phyloP scores from a whole-genome alignment of 2,888 invertebrate species.

The Eupithecia inturbata region DNA sequence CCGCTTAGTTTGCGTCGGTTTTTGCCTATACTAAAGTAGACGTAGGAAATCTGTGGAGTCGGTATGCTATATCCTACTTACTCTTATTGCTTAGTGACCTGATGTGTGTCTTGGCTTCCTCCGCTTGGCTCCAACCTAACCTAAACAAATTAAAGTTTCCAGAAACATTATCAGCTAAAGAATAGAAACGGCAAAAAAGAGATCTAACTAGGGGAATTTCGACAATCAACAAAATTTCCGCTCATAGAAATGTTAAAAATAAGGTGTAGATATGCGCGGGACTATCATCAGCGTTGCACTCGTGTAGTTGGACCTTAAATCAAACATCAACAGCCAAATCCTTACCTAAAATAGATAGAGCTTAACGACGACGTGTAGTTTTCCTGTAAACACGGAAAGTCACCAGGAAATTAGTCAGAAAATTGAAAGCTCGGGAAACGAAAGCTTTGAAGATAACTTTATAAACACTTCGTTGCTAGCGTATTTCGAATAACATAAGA shows the following conservation, averaged over 20 bases:
- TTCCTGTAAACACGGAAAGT: constrained; percentile 35
- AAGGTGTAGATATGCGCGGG: neutral
- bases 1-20: too few species aligned
- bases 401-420: constrained; percentile 42
- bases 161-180: too few species aligned
- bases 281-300: neutral
- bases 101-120: too few species aligned
- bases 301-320: neutral
- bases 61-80: too few species aligned
- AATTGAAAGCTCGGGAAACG: constrained; percentile 49
- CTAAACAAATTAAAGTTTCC: too few species aligned
- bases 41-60: too few species aligned
- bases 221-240: too few species aligned
- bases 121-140: too few species aligned
- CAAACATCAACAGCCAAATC: neutral
- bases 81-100: too few species aligned
- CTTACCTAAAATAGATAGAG: constrained; percentile 5
- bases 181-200: too few species aligned
- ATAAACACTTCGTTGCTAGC: constrained; percentile 31
- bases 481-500: constrained; percentile 31
- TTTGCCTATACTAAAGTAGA: too few species aligned
- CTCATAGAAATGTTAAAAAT: neutral
- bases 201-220: too few species aligned
- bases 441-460: constrained; percentile 45
- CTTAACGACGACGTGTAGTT: constrained; percentile 24